Base-by-base conservation (phyloP, 2,888 invertebrate species). In the Euspilapteryx auroguttella region DNA sequence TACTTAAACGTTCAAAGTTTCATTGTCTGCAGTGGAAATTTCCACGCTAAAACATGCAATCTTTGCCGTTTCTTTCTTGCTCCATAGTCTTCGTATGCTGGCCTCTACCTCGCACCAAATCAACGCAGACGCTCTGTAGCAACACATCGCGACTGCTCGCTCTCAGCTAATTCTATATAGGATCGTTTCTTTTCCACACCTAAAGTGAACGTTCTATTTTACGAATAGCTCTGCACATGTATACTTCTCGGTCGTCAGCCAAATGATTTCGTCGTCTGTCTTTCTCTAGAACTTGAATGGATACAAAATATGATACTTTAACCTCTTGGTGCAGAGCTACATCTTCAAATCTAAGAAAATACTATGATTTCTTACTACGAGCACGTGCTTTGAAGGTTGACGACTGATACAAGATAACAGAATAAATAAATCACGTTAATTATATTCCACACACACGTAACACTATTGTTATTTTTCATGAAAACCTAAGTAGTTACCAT, bases 11-110 rank as follows among this genome's bases (percentile, higher is more conserved):
- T 62, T 66, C 58, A n/a, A 66, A 58, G 63, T 71, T 71, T 66
- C 71, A 73, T 73, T 73, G 75, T 73, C 58, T 62, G 55, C 68
- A 63, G 65, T 73, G 75, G 75, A 75, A 75, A 73, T 62, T 75
- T 75, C 75, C 75, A 71, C 63, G 51, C 44, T 59, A 54, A 62
- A 68, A 65, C 66, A 69, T 68, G 71, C 66, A 69, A 73, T 61
- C 58, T 56, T 69, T 54, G 44, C 47, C 36, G 39, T 36, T 41
- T 62, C 50, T 37, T 44, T 73, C 62, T 43, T 38, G 45, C 71
- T 34, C 34, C 29, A 12, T 13, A 26, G 31, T 39, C 39, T 44
- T 39, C 32, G 24, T 37, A 45, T 71, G 59, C 42, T 11, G 39
- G 36, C 46, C 33, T 69, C 59, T 57, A 58, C 33, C 37, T 75